A percentile compares a stretch with the other conserved stretches of the same genome.
Conservation (phyloP, 2,113 vertebrate genomes). For the Eudyptes chrysolophus region DNA sequence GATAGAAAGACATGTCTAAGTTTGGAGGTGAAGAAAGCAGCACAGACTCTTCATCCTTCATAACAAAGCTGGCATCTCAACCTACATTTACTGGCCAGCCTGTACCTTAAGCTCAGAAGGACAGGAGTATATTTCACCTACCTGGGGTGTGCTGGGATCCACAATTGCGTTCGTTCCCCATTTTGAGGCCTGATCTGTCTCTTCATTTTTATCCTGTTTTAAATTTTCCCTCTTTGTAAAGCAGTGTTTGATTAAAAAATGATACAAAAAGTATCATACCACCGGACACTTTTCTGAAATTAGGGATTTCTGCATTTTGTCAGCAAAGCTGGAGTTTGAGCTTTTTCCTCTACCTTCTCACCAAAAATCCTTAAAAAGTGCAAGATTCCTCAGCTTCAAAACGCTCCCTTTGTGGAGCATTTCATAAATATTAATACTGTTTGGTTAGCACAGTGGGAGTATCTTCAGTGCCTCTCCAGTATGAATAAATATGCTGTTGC, state of each 20-base stretch:
- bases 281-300: background rate
- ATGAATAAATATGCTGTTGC: background rate
- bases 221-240: background rate
- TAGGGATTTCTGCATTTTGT: background rate
- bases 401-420: background rate
- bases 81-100: background rate
- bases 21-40: background rate
- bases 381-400: background rate
- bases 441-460: background rate
- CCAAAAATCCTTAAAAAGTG: background rate
- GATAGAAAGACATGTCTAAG: background rate
- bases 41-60: background rate
- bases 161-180: background rate
- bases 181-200: background rate
- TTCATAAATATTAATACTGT: conserved; percentile 8
- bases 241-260: background rate
- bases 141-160: background rate
- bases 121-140: background rate
- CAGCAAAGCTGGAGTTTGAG: background rate
- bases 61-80: background rate
- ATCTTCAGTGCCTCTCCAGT: background rate
- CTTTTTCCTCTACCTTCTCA: background rate
- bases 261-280: background rate
- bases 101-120: background rate
- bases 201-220: background rate